Base-by-base conservation (phyloP, 2,888 invertebrate genomes). In the Miltochrista miniata region DNA sequence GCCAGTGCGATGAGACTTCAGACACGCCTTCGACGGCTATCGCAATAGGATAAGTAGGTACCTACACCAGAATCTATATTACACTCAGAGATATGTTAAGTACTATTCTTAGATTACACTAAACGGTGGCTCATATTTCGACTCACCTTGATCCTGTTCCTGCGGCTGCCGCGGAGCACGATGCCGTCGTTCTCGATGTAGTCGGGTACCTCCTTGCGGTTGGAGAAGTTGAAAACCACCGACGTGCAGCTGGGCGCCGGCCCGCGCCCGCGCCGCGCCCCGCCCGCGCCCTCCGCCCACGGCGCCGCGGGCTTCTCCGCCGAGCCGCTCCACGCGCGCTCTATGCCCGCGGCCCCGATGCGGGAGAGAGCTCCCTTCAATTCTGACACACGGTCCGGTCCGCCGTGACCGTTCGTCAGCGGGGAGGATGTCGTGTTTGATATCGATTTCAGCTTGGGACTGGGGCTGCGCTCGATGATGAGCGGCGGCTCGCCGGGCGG, bases 171-270 rank as follows among this genome's bases (percentile, higher is more conserved):
- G 70, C 94, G 93, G 69, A 95, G 93, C 68, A 95, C 93, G 81
- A 95, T 93, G 68, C 96, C 96, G 92, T 97, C 97, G 89, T 97
- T 97, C 83, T 96, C 96, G 77, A 98, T 96, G 87, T 98, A 97
- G 93, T 97, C 96, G 45, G 97, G 97, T 74, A 97, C 96, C 75
- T 96, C 96, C 86, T 96, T 96, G 76, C 96, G 94, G 85, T 94
- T 93, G 64, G 95, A 96, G 88, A 97, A 98, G 92, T 97, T 96
- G 91, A 97, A 97, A 62, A 97, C 96, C 90, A 97, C 94, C 65
- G 95, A 95, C 68, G 94, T 95, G 75, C 93, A 90, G 64, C 93
- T 90, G 55, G 85, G 76, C 45, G 81, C 70, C 9, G 85, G 80
- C 30, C 70, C 70, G 46, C 79, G 77, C 33, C 56, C 18, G 10